Conservation (phyloP, 2,888 invertebrate species). For the Eurois occulta region DNA sequence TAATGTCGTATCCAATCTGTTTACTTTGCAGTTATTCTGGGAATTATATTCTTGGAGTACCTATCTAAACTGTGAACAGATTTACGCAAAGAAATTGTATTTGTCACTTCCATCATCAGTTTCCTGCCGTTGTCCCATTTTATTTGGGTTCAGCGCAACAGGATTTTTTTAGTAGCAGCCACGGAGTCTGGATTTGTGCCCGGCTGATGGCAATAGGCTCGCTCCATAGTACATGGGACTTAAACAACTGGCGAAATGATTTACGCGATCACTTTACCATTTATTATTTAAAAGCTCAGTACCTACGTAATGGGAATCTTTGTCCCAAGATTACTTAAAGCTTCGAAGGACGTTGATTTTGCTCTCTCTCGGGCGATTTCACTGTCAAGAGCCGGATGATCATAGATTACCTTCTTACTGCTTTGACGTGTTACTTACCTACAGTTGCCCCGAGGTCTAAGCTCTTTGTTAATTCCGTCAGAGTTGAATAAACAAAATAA, state of each 20-base stretch:
- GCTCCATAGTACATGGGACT: too few relatives aligned
- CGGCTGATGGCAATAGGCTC: too few relatives aligned
- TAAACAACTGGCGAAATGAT: too few relatives aligned
- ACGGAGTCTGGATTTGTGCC: too few relatives aligned
- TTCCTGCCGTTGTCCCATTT: too few relatives aligned
- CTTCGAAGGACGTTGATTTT: background rate
- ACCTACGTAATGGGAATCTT: background rate
- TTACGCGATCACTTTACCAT: slow-evolving; percentile 5
- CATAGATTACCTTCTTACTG: slow-evolving; percentile 2
- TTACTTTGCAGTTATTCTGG: background rate
- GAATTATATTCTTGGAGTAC: background rate
- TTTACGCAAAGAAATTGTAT: background rate
- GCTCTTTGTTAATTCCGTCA: background rate
- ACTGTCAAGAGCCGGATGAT: slow-evolving; percentile 4
- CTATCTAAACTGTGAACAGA: background rate
- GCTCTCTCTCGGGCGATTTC: background rate
- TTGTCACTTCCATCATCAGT: background rate
- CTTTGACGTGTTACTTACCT: background rate
- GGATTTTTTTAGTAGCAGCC: too few relatives aligned
- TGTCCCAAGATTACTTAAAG: slow-evolving; percentile 7
- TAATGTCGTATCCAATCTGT: background rate
- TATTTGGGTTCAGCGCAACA: too few relatives aligned
- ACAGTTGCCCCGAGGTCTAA: background rate
- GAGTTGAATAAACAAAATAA: background rate
- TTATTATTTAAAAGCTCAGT: slow-evolving; percentile 5